Evolutionary conservation across 2,113 vertebrate genomes (phyloP).

Genomic region (Poeciliopsis prolifica): DNA sequence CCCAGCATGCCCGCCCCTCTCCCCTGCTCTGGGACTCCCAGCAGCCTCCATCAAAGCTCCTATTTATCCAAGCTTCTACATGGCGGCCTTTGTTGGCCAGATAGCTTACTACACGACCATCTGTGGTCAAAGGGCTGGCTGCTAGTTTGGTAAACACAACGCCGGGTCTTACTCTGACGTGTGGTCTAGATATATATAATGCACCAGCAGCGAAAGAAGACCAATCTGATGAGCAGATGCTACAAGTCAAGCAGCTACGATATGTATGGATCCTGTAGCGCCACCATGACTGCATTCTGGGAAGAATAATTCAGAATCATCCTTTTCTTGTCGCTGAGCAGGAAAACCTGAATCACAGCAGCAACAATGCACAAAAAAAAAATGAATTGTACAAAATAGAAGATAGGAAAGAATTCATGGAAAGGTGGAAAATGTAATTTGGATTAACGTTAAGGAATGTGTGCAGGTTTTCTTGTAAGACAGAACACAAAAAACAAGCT

Average conservation of each 20-base stretch:
- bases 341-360: too few relatives aligned
- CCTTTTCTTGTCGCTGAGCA: too few relatives aligned
- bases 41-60: constrained; percentile 77
- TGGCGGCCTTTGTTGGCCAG: constrained; percentile 70
- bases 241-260: constrained; percentile 13
- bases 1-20: constrained; percentile 69
- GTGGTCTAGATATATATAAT: constrained; percentile 37
- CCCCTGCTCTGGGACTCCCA: constrained; percentile 70
- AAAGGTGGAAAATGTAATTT: too few relatives aligned
- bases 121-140: constrained; percentile 69
- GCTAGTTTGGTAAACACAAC: constrained; percentile 61
- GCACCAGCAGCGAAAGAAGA: constrained; percentile 27
- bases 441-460: too few relatives aligned
- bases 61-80: constrained; percentile 77
- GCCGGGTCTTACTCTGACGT: constrained; percentile 38
- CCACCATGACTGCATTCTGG: background rate
- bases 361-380: too few relatives aligned
- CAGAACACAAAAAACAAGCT: too few relatives aligned
- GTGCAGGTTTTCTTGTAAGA: too few relatives aligned
- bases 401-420: too few relatives aligned
- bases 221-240: constrained; percentile 30
- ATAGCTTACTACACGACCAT: constrained; percentile 45
- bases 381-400: too few relatives aligned
- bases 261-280: constrained; percentile 25
- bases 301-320: background rate